Base-by-base conservation (phyloP, 2,113 vertebrate species). In the Psilopsiagon aymara region DNA sequence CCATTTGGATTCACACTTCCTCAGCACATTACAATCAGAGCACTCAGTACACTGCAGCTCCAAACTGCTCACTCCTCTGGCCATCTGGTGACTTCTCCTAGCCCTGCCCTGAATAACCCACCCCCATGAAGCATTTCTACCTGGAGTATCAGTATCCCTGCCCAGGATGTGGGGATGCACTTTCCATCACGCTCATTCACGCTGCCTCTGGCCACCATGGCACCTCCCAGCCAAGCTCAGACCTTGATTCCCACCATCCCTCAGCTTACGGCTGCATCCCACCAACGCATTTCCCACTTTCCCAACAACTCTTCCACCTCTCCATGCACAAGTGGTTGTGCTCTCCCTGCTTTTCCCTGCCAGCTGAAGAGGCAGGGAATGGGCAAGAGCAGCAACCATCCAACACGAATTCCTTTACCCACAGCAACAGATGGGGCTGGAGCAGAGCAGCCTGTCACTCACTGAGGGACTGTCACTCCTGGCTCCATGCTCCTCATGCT, bases 1-100 rank as follows among this genome's bases (percentile, higher is more conserved):
- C 59, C 93, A 47, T 80, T 81, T 86, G 82, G 95, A 81, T 86
- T 90, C 71, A 16, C 75, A 18, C 49, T 86, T 93, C 71, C 78
- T 62, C 10, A 77, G 92, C 85, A n/a, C 64, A 21, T 23, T 80
- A 74, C 29, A 46, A 46, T 63, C 44, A 28, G 44, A 91, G 75
- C n/a, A 19, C 44, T 77, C 6, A 0, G 59, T 51, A 47, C 82
- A 8, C 15, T 17, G 57, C 89, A 92, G 94, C 74, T 94, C 69
- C 90, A 52, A 59, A 90, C 47, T 66, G 71, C 81, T 82, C 73
- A 11, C 74, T 86, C 86, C 57, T 87, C 47, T 25, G 78, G 52
- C 83, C 86, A 92, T 68, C 83, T 91, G 92, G 82, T 8, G 3
- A 60, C 63, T 89, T 37, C 49, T 77, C 10, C 87, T 27, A 82